Evolutionary conservation across 2,888 invertebrate genomes (phyloP), one percentile per base, ranked within the genome.

Genomic region (Cyclophora albipunctata): DNA sequence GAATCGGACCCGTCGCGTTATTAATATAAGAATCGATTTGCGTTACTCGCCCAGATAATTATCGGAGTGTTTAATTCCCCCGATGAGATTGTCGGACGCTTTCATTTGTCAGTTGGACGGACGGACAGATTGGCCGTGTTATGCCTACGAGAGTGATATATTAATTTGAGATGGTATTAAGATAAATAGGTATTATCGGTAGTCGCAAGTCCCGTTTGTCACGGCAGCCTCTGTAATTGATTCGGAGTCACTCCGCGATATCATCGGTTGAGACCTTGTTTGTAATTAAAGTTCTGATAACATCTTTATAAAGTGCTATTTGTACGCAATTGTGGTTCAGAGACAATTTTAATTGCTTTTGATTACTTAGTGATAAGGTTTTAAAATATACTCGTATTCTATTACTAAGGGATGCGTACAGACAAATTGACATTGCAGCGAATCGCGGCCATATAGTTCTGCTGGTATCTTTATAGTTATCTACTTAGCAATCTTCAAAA

Each of bases 21-120:
- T 52, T 34, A 40, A 43, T 46, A 51, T 67, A 69, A 63, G 63
- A 67, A 64, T 59, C 58, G 66, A 59, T 66, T 66, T 64, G 44
- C 61, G 53, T 57, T 59, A 59, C 49, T 50, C 52, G 52, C 45
- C 50, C 56, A 73, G 77, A 76, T 76, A 73, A 76, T 76, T 75
- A 75, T 76, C 77, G 70, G 60, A 57, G 61, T 58, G 58, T 60
- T 60, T 57, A 60, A 58, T 71, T 60, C 62, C 59, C 64, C 57
- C 55, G 64, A 59, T 64, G 63, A 62, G 60, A 64, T 61, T 65
- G 63, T 66, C 67, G 45, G 57, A 52, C 55, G 67, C 71, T 69
- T 75, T 71, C 73, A 74, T 77, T 73, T 71, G 73, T 75, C 74
- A 75, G 59, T 51, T 66, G 58, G 70, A 61, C 63, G 53, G 67